phyloP scores from a whole-genome alignment of 64 coral and sea anemone species.

The Astreopora myriophthalma region DNA sequence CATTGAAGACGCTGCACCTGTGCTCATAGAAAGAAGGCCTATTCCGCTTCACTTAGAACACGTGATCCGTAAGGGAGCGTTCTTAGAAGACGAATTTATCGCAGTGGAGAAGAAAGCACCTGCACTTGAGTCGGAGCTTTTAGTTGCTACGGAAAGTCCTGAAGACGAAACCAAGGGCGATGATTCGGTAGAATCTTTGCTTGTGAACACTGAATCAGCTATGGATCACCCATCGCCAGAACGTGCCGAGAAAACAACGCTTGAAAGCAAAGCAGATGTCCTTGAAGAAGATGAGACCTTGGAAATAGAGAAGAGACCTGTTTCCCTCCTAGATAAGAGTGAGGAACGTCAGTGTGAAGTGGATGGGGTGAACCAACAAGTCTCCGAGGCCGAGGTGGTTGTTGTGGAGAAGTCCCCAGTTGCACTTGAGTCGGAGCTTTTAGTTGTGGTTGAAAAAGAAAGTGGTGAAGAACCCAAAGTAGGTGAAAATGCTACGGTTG shows the following conservation, averaged over 20 bases:
- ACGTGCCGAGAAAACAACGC: background rate
- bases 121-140: background rate
- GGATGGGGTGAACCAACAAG: background rate
- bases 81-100: background rate
- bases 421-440: conserved; percentile 5
- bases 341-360: no score
- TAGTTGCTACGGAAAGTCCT: background rate
- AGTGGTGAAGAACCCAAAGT: background rate
- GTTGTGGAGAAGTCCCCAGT: background rate
- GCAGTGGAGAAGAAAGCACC: background rate
- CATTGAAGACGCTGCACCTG: background rate
- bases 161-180: background rate
- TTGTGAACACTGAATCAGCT: background rate
- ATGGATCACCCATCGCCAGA: background rate
- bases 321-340: background rate
- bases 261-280: background rate
- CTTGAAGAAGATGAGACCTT: background rate
- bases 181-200: background rate
- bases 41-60: background rate
- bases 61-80: background rate
- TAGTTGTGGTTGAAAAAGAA: background rate
- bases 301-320: background rate
- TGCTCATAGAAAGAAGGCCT: background rate
- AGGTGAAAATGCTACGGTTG: background rate
- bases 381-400: background rate